Conservation (phyloP, 2,113 vertebrate species). For the Dipodomys merriami region DNA sequence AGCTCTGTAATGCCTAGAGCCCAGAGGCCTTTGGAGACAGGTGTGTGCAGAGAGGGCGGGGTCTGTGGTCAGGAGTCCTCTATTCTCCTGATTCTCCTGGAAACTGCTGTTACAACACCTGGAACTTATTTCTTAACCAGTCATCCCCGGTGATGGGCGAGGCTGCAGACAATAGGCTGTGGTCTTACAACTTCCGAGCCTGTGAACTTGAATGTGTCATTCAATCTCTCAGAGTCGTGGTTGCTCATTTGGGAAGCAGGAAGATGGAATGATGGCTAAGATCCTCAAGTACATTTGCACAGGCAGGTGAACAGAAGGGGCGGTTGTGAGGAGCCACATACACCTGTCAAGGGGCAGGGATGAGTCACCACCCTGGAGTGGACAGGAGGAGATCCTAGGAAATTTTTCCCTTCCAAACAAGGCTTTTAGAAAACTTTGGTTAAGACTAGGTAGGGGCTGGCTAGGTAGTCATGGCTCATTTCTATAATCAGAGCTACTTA, state of each 20-base stretch:
- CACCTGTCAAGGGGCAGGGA: background rate
- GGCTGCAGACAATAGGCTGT: slow-evolving; percentile 10
- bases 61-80: slow-evolving; percentile 3
- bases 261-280: background rate
- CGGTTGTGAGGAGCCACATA: background rate
- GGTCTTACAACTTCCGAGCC: background rate
- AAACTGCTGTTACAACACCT: slow-evolving; percentile 35
- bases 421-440: background rate
- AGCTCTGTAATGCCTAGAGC: background rate
- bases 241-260: background rate
- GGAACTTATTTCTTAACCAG: slow-evolving; percentile 32
- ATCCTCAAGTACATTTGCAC: background rate
- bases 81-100: background rate
- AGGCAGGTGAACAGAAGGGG: background rate
- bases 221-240: background rate
- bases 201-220: slow-evolving; percentile 14
- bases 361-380: background rate
- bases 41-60: background rate
- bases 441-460: too few species aligned
- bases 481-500: too few species aligned
- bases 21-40: slow-evolving; percentile 22
- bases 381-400: background rate
- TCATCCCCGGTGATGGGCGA: background rate
- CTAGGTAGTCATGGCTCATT: too few species aligned
- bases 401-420: background rate